Evolutionary conservation across 1,140 invertebrate species (phyloP), one percentile per base, ranked within the genome.

Genomic region (Listronotus bonariensis): DNA sequence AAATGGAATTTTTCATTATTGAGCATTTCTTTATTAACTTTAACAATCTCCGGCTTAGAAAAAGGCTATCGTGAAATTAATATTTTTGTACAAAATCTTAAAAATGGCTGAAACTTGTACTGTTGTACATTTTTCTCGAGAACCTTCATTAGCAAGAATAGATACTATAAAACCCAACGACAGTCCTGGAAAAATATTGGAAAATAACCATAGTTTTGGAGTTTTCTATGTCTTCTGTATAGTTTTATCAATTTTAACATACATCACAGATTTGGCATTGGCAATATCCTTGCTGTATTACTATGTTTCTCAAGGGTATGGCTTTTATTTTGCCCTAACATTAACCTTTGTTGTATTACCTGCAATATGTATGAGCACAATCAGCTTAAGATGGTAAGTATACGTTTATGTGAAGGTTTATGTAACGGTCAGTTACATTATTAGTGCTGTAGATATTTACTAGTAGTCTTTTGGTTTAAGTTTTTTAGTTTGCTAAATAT

Each of bases 341-440:
- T 73, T 81, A 63, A 76, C 79, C 32, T 81, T 82, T 72, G 67
- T 81, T 36, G 68, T 81, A 38, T 63, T 82, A 65, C 79, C 80
- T 56, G 78, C 78, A 6, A 58, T 80, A 26, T 73, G 77, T 67
- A 80, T 79, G 73, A 80, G 77, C 20, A 78, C 79, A 32, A 76
- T 82, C 58, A 80, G 77, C 69, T 72, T 81, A 63, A 69, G 80
- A 76, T 82, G 80, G 80, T 81, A 74, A 77, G 76, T 74, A 48
- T 36, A 36, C 11, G 8, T 26, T 26, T 26, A 26, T 26, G 20
- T 26, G 2, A 26, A 26, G 20, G 20, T 26, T 26, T 26, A 3
- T 26, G 20, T 26, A 26, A 26, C 1, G 5, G 20, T 26, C 20
- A 5, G n/a, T n/a, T n/a, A n/a, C n/a, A n/a, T n/a, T n/a, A n/a